Conservation (phyloP, 2,113 vertebrate genomes). For the Urocolius indicus region DNA sequence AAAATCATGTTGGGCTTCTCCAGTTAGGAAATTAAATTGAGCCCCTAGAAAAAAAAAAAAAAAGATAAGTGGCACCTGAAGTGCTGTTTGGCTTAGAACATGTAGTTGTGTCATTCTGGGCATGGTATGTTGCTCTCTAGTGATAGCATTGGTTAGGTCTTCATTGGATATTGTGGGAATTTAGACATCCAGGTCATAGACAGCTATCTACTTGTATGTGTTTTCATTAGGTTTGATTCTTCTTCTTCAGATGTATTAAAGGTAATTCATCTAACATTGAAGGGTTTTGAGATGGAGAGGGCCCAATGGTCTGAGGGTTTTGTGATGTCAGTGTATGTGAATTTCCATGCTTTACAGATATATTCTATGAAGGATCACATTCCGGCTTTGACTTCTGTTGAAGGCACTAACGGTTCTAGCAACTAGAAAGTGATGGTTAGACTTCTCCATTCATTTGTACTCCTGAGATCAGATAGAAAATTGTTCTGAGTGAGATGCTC, state of each 20-base stretch:
- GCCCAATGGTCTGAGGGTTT: rapidly evolving
- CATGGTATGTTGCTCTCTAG: neutral
- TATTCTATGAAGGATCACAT: neutral
- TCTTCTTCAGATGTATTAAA: neutral
- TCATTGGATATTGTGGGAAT: neutral
- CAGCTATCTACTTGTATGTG: neutral
- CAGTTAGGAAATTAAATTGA: neutral
- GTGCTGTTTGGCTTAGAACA: neutral
- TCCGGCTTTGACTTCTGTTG: neutral
- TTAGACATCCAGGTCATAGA: neutral
- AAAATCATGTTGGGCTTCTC: neutral
- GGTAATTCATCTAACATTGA: neutral
- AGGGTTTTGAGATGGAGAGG: neutral
- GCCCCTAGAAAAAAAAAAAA: neutral
- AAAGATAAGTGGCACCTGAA: neutral
- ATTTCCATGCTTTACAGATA: neutral
- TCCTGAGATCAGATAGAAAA: neutral
- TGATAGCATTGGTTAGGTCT: neutral
- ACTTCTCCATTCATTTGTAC: neutral
- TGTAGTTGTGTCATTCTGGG: neutral
- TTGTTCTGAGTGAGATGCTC: neutral
- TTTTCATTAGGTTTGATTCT: neutral
- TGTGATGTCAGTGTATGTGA: neutral
- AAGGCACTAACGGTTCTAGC: neutral
- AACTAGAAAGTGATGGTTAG: rapidly evolving